A percentile compares a stretch with the other conserved stretches of the same genome.
phyloP scores from a whole-genome alignment of 2,797 vertebrate species.

The Spinus olivaceus region DNA sequence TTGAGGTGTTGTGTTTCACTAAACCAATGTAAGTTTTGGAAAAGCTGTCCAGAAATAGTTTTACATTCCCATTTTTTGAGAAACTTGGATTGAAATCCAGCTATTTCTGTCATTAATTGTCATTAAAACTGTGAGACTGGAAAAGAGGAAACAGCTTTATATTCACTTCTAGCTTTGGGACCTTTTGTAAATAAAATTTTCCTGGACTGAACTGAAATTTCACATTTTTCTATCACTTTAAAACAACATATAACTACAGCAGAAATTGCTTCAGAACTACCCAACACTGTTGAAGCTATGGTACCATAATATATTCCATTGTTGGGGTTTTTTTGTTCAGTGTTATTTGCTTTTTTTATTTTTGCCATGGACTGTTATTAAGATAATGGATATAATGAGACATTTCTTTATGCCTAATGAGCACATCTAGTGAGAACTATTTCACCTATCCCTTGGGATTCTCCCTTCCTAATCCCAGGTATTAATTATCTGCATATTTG shows the following conservation, averaged over 20 bases:
- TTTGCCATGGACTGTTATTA: background rate
- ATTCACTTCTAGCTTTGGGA: background rate
- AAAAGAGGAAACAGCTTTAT: background rate
- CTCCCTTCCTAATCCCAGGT: background rate
- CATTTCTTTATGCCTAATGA: background rate
- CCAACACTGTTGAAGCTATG: background rate
- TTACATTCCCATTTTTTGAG: background rate
- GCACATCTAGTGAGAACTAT: background rate
- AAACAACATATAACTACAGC: background rate
- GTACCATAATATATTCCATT: background rate
- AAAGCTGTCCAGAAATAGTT: background rate
- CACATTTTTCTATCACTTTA: background rate
- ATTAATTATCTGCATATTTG: slow-evolving; percentile 15
- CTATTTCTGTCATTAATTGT: background rate
- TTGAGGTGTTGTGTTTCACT: background rate
- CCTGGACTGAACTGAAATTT: background rate
- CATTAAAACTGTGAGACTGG: background rate
- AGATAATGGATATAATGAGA: background rate
- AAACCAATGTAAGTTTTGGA: background rate
- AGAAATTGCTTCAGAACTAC: background rate
- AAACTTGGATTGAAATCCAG: background rate
- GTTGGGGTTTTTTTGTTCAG: background rate
- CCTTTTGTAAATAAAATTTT: background rate
- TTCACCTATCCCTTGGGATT: background rate
- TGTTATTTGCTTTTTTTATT: background rate